Evolutionary conservation across 2,797 vertebrate genomes (phyloP).

Genomic region (Emydoidea blandingii): DNA sequence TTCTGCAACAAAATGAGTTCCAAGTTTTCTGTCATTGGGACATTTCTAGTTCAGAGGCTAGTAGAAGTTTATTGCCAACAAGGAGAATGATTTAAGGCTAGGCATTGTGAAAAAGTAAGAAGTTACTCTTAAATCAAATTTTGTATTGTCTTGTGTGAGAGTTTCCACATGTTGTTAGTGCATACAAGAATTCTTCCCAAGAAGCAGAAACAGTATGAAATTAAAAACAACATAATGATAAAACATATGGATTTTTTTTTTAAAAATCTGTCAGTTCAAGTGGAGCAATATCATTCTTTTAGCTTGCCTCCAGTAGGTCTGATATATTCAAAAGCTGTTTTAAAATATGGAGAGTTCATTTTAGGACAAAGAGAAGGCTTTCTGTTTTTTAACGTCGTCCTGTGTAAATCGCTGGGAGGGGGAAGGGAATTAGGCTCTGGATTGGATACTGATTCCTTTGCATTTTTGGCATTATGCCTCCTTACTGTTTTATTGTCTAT

Average conservation of each 20-base stretch:
- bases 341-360: constrained; percentile 86
- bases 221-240: constrained; percentile 69
- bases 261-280: constrained; percentile 53
- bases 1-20: background rate
- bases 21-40: background rate
- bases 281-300: constrained; percentile 50
- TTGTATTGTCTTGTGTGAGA: constrained; percentile 70
- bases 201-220: constrained; percentile 59
- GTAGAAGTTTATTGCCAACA: background rate
- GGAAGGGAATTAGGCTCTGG: constrained; percentile 88
- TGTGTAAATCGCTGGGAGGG: constrained; percentile 85
- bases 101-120: background rate
- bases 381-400: constrained; percentile 73
- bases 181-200: constrained; percentile 57
- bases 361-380: constrained; percentile 89
- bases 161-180: constrained; percentile 73
- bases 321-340: constrained; percentile 55
- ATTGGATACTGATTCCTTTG: constrained; percentile 84
- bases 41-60: background rate
- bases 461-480: constrained; percentile 91
- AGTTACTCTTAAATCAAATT: constrained; percentile 48
- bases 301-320: constrained; percentile 55
- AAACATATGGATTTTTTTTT: constrained; percentile 64
- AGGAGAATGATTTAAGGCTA: constrained; percentile 44
- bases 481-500: constrained; percentile 94